A percentile compares a stretch with the other conserved stretches of the same genome.
phyloP scores from a whole-genome alignment of 2,113 vertebrate species.

The Pica pica region DNA sequence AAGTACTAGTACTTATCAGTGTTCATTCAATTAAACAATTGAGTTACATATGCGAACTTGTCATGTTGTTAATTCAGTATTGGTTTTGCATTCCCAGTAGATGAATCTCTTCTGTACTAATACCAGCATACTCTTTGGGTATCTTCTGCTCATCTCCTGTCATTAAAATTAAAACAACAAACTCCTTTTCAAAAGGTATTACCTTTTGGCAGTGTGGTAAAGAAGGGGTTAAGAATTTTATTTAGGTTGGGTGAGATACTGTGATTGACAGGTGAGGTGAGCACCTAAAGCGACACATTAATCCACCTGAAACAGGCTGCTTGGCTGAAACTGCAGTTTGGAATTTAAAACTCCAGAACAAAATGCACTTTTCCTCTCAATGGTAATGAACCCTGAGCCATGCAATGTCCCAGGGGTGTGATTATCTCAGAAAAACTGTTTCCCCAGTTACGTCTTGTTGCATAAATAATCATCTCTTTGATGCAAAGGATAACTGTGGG shows the following conservation, averaged over 20 bases:
- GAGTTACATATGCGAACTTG: neutral
- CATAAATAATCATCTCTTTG: constrained; percentile 68
- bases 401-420: constrained; percentile 50
- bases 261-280: neutral
- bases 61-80: neutral
- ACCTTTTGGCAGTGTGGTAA: neutral
- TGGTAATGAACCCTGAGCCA: constrained; percentile 51
- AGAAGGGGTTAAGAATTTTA: constrained; percentile 6
- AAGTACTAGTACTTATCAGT: neutral
- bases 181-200: neutral
- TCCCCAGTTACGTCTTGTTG: constrained; percentile 45
- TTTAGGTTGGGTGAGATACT: neutral
- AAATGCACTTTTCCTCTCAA: constrained; percentile 30
- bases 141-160: neutral
- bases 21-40: neutral
- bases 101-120: neutral
- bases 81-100: neutral
- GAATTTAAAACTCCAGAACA: constrained; percentile 42
- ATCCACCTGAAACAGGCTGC: neutral
- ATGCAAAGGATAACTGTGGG: constrained; percentile 45
- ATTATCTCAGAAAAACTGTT: constrained; percentile 60
- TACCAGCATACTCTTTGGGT: neutral
- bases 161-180: neutral
- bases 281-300: neutral
- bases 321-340: constrained; percentile 8